Percentiles rank a stretch among this genome's conserved stretches.
These are phyloP conservation scores for Todiramphus saurophagus DNA, from an alignment of 2,113 vertebrate genomes.

Conservation along the genomic window DNA sequence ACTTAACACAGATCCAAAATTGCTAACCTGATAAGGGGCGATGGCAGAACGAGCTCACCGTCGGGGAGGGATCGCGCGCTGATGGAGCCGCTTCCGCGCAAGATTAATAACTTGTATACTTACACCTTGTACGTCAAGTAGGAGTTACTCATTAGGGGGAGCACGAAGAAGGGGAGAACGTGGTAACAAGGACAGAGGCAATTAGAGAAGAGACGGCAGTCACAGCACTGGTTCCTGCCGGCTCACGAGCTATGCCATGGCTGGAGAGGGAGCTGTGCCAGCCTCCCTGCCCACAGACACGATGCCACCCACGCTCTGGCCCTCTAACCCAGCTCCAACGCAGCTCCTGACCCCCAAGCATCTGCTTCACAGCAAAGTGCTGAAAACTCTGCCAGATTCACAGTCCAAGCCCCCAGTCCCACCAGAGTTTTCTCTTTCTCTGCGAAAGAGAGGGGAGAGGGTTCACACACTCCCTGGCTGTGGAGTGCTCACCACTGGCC, in stretches of 20 bases:
- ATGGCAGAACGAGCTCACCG: slow-evolving; percentile 43
- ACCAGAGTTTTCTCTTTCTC: background rate
- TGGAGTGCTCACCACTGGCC: background rate
- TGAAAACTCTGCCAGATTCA: fast-evolving
- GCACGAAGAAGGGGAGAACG: background rate
- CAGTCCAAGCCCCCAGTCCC: fast-evolving
- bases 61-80: slow-evolving; percentile 21
- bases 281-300: fast-evolving
- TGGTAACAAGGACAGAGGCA: slow-evolving; percentile 41
- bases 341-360: background rate
- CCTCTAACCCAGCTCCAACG: background rate
- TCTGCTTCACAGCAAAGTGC: fast-evolving
- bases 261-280: background rate
- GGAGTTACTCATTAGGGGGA: slow-evolving; percentile 17
- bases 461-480: fast-evolving
- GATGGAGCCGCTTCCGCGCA: slow-evolving; percentile 19
- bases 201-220: background rate
- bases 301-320: fast-evolving
- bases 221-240: background rate
- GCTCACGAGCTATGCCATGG: fast-evolving
- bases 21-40: slow-evolving; percentile 75
- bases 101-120: slow-evolving; percentile 62
- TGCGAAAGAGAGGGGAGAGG: fast-evolving
- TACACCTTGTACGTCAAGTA: slow-evolving; percentile 35
- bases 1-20: slow-evolving; percentile 71